phyloP scores from a whole-genome alignment of 2,888 invertebrate genomes.

The Acleris cristana region DNA sequence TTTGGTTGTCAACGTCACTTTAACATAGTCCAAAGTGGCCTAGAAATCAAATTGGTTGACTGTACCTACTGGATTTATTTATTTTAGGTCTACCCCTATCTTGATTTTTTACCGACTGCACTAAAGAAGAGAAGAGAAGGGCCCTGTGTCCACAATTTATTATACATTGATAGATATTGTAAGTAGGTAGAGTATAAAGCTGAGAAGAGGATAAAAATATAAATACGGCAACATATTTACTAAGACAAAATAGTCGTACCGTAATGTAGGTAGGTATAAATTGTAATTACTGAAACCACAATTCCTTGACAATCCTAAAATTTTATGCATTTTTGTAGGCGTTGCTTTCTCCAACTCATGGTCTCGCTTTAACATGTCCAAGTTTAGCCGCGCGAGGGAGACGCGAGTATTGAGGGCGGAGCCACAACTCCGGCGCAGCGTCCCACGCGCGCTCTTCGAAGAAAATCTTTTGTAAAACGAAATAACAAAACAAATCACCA shows the following conservation, averaged over 20 bases:
- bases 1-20: too few species aligned
- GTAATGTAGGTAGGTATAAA: neutral
- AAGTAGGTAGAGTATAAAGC: too few species aligned
- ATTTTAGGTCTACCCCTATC: too few species aligned
- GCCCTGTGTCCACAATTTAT: too few species aligned
- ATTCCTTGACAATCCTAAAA: slow-evolving; percentile 8
- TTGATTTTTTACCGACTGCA: too few species aligned
- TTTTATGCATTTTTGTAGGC: slow-evolving; percentile 24
- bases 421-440: slow-evolving; percentile 49
- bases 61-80: too few species aligned
- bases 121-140: too few species aligned
- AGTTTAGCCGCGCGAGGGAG: slow-evolving; percentile 45
- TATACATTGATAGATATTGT: too few species aligned
- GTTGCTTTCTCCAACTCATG: slow-evolving; percentile 43
- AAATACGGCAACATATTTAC: too few species aligned
- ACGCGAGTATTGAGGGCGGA: slow-evolving; percentile 57
- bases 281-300: neutral
- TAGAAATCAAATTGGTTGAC: too few species aligned
- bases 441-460: slow-evolving; percentile 55
- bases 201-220: too few species aligned
- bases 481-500: slow-evolving; percentile 61
- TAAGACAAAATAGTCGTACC: neutral
- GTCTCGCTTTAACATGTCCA: slow-evolving; percentile 34
- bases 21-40: too few species aligned
- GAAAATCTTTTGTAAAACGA: slow-evolving; percentile 49